Base-by-base conservation (phyloP, 1,140 invertebrate species). In the Potamilus streckersoni region DNA sequence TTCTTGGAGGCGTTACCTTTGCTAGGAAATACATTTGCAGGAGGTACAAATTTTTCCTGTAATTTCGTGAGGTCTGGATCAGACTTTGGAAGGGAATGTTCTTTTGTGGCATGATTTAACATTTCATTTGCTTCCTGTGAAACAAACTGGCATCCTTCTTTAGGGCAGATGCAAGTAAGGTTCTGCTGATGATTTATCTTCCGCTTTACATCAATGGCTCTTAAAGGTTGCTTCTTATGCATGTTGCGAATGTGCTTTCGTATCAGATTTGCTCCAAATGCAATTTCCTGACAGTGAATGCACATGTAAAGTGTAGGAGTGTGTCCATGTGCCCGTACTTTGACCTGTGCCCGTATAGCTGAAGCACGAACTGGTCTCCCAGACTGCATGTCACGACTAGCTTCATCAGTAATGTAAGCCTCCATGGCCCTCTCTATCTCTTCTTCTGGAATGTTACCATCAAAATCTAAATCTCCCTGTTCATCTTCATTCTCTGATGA, bases 171-270 rank as follows among this genome's bases (percentile, higher is more conserved):
- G 31, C 72, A 79, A 49, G 64, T 56, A 56, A 79, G 75, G 58
- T 67, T 65, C 68, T 73, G 65, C 13, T 69, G 57, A 67, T 71
- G 60, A 14, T 71, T 61, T n/a, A 56, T 76, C 58, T 65, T 74
- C 64, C 78, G 74, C 72, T 83, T 80, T 4, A 83, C 71, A 73
- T 83, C 79, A 20, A 80, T 64, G 49, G 79, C 78, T 27, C 73
- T 27, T 31, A 80, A 56, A n/a, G 79, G 64, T 60, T 78, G 62
- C 11, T 67, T 71, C 49, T 74, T 74, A 66, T 83, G 81, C 23
- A 68, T 71, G 4, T 23, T 58, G 16, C 55, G 66, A 2, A 83
- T 69, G 63, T 83, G 81, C 38, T 74, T 68, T 61, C 69, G 75
- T 57, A 80, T 79, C 20, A 83, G 59, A 55, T 75, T 79, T 2